Evolutionary conservation across 2,888 invertebrate species (phyloP), one percentile per base, ranked within the genome.

Genomic region (Athalia circularis): DNA sequence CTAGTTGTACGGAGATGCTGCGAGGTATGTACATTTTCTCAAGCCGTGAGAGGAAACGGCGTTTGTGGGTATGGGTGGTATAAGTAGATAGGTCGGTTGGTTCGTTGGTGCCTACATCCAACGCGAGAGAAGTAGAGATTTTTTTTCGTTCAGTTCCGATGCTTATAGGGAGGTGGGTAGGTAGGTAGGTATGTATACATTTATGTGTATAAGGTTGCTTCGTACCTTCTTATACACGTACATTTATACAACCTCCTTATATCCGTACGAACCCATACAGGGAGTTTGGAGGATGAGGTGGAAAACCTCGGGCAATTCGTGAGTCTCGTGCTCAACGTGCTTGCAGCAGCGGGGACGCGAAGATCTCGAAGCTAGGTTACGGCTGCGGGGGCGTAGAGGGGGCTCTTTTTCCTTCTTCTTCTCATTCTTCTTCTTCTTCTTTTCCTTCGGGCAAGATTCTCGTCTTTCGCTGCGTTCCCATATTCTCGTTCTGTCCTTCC

Each of bases 131-230:
- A 54, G 54, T n/a, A 8, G 54, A 54, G 54, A 54, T 8, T 11
- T 75, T 78, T 78, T 77, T 78, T 78, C 74, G 78, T 54, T 52
- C 45, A 75, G 47, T 57, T 45, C 45, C 43, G 48, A 67, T 83
- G 83, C 84, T 85, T 80, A 84, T 84, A 84, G 82, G 84, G 83
- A 84, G 81, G 77, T 80, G 64, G 29, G 29, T 81, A 13, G 13
- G 77, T 80, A 65, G 29, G 29, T 81, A 13, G 13, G 48, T 48
- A 47, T 13, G 13, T 67, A 67, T 15, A n/a, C 48, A 65, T 9
- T 45, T 64, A 5, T n/a, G 54, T 11, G 54, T n/a, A n/a, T 54
- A 54, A 29, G 9, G 47, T 65, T 47, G 50, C 15, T 65, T 48
- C 3, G 15, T 68, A 52, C 67, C 67, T 68, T 47, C 3, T n/a